Conservation (phyloP, 2,888 invertebrate genomes). For the Dolichomitus sp. region DNA sequence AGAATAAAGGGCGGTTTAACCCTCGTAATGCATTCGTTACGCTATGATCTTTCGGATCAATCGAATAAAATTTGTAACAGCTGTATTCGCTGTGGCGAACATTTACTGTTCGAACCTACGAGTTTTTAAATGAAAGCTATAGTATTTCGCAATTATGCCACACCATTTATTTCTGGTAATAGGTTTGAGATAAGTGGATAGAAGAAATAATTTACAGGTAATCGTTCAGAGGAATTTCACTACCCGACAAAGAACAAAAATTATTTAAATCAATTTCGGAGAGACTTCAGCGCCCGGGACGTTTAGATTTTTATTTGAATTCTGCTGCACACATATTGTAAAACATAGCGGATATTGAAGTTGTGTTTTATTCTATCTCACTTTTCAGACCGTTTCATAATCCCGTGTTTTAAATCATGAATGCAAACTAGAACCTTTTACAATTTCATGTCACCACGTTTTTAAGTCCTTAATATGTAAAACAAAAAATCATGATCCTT, state of each 20-base stretch:
- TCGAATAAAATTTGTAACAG: conserved; percentile 28
- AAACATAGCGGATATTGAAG: background rate
- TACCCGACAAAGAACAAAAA: background rate
- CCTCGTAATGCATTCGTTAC: conserved; percentile 25
- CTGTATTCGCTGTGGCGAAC: background rate
- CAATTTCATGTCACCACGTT: no score
- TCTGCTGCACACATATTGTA: no score
- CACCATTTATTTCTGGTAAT: background rate
- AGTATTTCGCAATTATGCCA: background rate
- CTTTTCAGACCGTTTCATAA: background rate
- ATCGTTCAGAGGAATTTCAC: background rate
- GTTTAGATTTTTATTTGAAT: background rate
- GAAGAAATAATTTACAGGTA: no score
- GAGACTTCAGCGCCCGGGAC: background rate
- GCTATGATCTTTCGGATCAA: conserved; percentile 34
- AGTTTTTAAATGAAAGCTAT: background rate
- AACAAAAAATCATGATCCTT: no score
- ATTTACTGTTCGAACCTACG: background rate
- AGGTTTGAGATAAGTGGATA: background rate
- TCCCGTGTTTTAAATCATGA: background rate
- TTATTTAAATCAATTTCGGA: background rate
- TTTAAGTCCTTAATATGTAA: background rate
- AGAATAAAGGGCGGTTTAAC: conserved; percentile 25
- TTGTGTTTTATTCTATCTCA: background rate
- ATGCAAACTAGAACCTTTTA: background rate